Evolutionary conservation across 2,888 invertebrate species (phyloP).

Genomic region (Parnassius glacialis): DNA sequence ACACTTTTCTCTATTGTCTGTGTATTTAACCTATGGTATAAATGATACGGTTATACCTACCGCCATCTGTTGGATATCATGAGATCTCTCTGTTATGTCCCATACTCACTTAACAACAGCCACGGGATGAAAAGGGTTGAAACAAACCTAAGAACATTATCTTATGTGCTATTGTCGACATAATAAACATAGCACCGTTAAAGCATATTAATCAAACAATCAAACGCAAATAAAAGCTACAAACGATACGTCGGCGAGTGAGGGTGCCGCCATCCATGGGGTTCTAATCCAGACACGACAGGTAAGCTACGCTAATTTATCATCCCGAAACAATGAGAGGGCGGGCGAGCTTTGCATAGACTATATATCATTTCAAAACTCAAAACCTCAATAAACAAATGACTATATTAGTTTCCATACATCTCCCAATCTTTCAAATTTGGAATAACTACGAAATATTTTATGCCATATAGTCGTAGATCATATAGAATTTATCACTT

Average conservation of each 20-base stretch:
- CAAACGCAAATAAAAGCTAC: constrained; percentile 68
- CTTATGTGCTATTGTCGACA: constrained; percentile 1
- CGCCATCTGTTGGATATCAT: too few species aligned
- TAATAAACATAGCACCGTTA: constrained; percentile 8
- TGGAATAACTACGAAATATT: too few species aligned
- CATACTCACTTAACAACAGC: too few species aligned
- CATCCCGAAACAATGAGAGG: constrained; percentile 74
- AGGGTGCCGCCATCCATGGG: constrained; percentile 47
- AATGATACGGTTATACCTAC: too few species aligned
- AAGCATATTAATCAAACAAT: constrained; percentile 21
- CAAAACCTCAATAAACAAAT: constrained; percentile 55
- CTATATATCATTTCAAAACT: constrained; percentile 46
- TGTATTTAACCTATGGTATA: too few species aligned
- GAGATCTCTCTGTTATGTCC: too few species aligned
- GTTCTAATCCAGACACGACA: constrained; percentile 69
- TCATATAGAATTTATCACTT: too few species aligned
- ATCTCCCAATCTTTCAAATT: background rate
- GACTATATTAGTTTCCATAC: constrained; percentile 1
- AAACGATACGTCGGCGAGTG: constrained; percentile 57
- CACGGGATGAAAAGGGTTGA: background rate
- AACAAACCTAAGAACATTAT: background rate
- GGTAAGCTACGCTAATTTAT: constrained; percentile 78
- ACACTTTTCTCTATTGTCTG: too few species aligned
- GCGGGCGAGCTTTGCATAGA: constrained; percentile 39
- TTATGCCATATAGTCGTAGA: too few species aligned